Evolutionary conservation across 2,113 vertebrate species (phyloP).

Genomic region (Brevimyrus niger): DNA sequence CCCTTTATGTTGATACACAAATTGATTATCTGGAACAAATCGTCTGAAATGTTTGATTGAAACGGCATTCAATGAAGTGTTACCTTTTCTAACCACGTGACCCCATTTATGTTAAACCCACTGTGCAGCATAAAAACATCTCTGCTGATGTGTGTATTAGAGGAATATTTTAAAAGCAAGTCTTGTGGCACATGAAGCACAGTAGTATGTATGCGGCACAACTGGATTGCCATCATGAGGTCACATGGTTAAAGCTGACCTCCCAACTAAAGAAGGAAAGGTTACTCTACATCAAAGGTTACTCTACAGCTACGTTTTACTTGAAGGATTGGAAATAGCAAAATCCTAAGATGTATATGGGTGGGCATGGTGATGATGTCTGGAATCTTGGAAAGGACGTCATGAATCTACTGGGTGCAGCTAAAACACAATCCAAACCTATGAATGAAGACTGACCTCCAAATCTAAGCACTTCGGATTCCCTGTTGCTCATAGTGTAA

Average conservation of each 20-base stretch:
- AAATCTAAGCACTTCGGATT: neutral
- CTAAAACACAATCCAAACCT: neutral
- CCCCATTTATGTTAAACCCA: too few relatives aligned
- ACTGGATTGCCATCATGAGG: too few relatives aligned
- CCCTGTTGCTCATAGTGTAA: neutral
- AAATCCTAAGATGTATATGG: neutral
- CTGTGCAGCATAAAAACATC: too few relatives aligned
- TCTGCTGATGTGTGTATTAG: too few relatives aligned
- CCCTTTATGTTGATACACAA: neutral
- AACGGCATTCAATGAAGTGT: neutral
- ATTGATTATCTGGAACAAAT: neutral
- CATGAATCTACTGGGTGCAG: neutral
- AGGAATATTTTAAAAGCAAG: too few relatives aligned
- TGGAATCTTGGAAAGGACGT: neutral
- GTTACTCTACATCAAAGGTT: neutral
- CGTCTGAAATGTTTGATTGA: neutral
- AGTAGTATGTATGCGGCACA: too few relatives aligned
- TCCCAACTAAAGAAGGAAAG: neutral
- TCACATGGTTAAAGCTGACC: neutral
- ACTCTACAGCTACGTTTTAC: neutral
- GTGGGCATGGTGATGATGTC: neutral
- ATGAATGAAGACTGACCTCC: neutral
- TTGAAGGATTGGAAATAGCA: neutral
- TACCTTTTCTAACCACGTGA: neutral
- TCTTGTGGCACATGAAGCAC: too few relatives aligned